Evolutionary conservation across 2,888 invertebrate species (phyloP), one percentile per base, ranked within the genome.

Genomic region (Pelosia muscerda): DNA sequence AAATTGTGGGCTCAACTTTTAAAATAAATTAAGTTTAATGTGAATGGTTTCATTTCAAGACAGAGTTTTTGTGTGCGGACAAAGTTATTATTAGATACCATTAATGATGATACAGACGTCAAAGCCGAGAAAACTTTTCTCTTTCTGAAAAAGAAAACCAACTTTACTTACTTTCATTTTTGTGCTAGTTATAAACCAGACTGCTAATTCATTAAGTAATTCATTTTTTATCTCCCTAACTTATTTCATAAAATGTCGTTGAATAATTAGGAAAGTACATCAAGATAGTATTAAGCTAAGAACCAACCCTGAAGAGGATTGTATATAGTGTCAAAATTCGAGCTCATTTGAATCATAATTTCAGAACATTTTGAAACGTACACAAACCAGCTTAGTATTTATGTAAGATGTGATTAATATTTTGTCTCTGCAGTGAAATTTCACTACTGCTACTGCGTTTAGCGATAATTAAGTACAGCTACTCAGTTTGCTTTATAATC

Each of bases 401-500:
- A 42, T 6, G 5, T 4, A 4, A 42, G 15, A 49, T 49, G 49
- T 49, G 49, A 1, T n/a, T n/a, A n/a, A n/a, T 49, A 59, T 54
- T 15, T 26, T 19, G 13, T 49, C 28, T 65, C 31, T 13, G 9
- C 15, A 28, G n/a, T 15, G 25, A 42, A 26, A 49, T 56, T 15
- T n/a, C 9, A 53, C 57, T 19, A 66, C 23, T 61, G 31, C 25
- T 57, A 8, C 34, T 62, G 53, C 5, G 23, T 23, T 31, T 53
- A 19, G 19, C 38, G 65, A 26, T 9, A 61, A n/a, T 11, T n/a
- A 61, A n/a, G 26, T 22, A 49, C n/a, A n/a, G 28, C 22, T n/a
- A 6, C 42, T 6, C 4, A 19, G 13, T 53, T 9, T 54, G 42
- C 13, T 64, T 69, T 73, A 61, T 75, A 57, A 65, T 59, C n/a